Percentiles rank a stretch among this genome's conserved stretches.
Conservation (phyloP, 2,888 invertebrate genomes). For the Tuta absoluta region DNA sequence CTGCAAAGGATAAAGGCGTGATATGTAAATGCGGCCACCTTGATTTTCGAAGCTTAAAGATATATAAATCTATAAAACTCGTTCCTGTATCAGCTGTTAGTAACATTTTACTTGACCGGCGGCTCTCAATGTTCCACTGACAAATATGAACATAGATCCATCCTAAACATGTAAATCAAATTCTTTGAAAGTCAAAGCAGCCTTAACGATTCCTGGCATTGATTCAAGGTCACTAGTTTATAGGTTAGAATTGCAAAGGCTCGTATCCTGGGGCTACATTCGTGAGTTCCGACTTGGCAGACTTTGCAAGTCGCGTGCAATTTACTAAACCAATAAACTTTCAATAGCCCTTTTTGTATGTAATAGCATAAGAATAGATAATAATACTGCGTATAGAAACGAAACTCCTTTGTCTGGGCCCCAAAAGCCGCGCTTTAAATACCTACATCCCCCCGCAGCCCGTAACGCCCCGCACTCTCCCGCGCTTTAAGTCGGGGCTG, state of each 20-base stretch:
- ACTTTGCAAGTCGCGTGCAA: background rate
- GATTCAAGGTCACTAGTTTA: conserved; percentile 51
- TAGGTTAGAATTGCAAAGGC: conserved; percentile 46
- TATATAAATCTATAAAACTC: too few relatives aligned
- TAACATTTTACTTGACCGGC: background rate
- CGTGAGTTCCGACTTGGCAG: background rate
- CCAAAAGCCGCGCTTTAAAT: too few relatives aligned
- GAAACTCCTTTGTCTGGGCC: too few relatives aligned
- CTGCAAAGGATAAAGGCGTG: too few relatives aligned
- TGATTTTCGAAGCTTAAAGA: too few relatives aligned
- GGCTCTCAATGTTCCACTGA: background rate
- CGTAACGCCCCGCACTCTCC: too few relatives aligned
- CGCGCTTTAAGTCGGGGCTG: too few relatives aligned
- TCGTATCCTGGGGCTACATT: conserved; percentile 11
- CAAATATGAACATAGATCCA: conserved; percentile 6
- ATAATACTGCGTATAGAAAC: too few relatives aligned
- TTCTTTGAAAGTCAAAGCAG: conserved; percentile 33
- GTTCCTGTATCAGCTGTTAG: too few relatives aligned
- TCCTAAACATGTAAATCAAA: conserved; percentile 21
- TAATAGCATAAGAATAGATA: background rate
- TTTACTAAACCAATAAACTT: background rate
- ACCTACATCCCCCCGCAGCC: too few relatives aligned
- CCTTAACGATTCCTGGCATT: conserved; percentile 31
- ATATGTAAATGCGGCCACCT: too few relatives aligned
- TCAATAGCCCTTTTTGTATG: background rate